Conservation (phyloP, 2,888 invertebrate species). For the Hydrotaea diabolus region DNA sequence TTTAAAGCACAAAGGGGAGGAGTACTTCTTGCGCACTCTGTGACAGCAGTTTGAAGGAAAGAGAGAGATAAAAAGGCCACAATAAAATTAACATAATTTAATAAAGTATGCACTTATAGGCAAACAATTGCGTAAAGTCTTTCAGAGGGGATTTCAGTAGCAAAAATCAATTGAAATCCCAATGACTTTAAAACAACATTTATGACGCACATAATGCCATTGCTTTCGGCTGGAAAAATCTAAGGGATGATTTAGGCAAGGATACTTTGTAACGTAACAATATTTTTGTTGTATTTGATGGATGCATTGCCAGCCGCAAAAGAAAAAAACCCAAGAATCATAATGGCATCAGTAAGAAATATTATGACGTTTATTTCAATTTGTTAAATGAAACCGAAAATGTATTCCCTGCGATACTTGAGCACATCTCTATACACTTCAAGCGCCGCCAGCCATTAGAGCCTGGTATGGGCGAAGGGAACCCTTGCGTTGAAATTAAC, state of each 20-base stretch:
- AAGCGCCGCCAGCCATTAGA: neutral
- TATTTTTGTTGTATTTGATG: too few relatives aligned
- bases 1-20: neutral
- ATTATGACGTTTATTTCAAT: slow-evolving; percentile 28
- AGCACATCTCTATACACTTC: slow-evolving; percentile 5
- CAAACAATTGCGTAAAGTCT: neutral
- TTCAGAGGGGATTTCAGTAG: neutral
- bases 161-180: slow-evolving; percentile 13
- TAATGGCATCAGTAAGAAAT: neutral
- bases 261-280: neutral
- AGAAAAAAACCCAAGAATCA: neutral
- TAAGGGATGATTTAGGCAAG: neutral
- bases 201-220: neutral
- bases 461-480: neutral
- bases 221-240: neutral
- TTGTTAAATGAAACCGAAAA: slow-evolving; percentile 10
- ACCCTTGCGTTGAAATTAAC: neutral
- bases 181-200: slow-evolving; percentile 7
- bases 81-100: slow-evolving; percentile 2
- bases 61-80: neutral
- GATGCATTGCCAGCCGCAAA: neutral
- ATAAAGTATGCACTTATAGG: neutral
- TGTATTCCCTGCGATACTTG: neutral
- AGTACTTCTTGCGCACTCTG: neutral
- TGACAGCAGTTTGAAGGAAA: neutral